A percentile compares a stretch with the other conserved stretches of the same genome.
Evolutionary conservation across 2,797 vertebrate genomes (phyloP).

Genomic region (Gymnoscopelus microlampas): DNA sequence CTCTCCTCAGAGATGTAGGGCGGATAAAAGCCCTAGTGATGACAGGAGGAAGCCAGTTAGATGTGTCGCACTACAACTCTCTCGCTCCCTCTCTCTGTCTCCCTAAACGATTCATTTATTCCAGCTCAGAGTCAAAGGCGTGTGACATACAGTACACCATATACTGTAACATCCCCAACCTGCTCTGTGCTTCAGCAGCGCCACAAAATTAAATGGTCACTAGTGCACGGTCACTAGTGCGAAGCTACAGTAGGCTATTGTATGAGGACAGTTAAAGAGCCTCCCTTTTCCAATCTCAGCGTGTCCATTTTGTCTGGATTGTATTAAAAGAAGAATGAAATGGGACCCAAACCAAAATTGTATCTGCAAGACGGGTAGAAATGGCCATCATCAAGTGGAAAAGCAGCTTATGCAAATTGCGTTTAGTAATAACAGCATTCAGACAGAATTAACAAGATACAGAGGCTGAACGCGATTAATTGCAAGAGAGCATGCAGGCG

Average conservation of each 20-base stretch:
- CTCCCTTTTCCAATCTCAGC: slow-evolving; percentile 15
- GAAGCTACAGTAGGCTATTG: slow-evolving; percentile 15
- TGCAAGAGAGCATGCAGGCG: slow-evolving; percentile 56
- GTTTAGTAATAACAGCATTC: slow-evolving; percentile 71
- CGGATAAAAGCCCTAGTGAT: slow-evolving; percentile 60
- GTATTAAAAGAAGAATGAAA: slow-evolving; percentile 37
- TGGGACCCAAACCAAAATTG: slow-evolving; percentile 43
- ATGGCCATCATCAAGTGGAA: slow-evolving; percentile 60
- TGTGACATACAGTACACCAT: slow-evolving; percentile 44
- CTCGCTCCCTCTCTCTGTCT: slow-evolving; percentile 13
- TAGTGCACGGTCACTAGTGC: slow-evolving; percentile 33
- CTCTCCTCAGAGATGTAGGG: slow-evolving; percentile 54
- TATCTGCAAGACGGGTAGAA: slow-evolving; percentile 49
- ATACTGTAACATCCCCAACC: slow-evolving; percentile 39
- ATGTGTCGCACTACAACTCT: slow-evolving; percentile 49
- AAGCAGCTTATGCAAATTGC: slow-evolving; percentile 76
- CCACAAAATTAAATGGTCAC: slow-evolving; percentile 38
- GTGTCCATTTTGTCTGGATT: slow-evolving; percentile 54
- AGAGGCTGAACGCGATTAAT: slow-evolving; percentile 65
- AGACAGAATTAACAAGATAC: slow-evolving; percentile 57
- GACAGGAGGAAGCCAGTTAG: slow-evolving; percentile 54
- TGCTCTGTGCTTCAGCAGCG: slow-evolving; percentile 40
- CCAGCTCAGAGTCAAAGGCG: slow-evolving; percentile 37
- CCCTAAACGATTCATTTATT: slow-evolving; percentile 63
- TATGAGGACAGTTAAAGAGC: slow-evolving; percentile 7